Percentiles rank a stretch among this genome's conserved stretches.
Conservation (phyloP, 2,888 invertebrate species). For the Stegophylla sp. region DNA sequence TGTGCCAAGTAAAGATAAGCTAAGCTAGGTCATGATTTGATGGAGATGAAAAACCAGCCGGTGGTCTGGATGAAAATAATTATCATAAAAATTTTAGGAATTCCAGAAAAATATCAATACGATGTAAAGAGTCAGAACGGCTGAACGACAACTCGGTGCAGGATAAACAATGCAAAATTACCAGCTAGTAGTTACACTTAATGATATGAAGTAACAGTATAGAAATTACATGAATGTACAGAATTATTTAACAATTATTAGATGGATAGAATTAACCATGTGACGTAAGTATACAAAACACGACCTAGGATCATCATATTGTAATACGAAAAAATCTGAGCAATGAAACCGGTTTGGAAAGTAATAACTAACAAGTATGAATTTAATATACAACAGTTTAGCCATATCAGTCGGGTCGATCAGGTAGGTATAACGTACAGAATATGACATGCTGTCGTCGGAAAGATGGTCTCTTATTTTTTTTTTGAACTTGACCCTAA, state of each 20-base stretch:
- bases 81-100: not conserved
- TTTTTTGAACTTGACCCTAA: slow-evolving; percentile 39
- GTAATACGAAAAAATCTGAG: slow-evolving; percentile 18
- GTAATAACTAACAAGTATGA: slow-evolving; percentile 2
- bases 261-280: not conserved
- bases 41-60: too few relatives aligned
- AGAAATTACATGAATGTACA: not conserved
- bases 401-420: slow-evolving; percentile 5
- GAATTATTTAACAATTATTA: slow-evolving; percentile 2
- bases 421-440: not conserved
- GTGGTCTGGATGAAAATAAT: not conserved
- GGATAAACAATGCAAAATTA: not conserved
- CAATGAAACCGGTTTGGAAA: slow-evolving; percentile 29
- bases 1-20: not conserved
- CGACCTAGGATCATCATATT: slow-evolving; percentile 42
- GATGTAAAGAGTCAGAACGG: not conserved
- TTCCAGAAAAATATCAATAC: not conserved
- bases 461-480: slow-evolving; percentile 6
- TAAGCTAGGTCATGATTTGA: not conserved
- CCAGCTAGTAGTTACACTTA: not conserved
- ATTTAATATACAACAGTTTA: not conserved
- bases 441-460: slow-evolving; percentile 11
- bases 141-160: not conserved
- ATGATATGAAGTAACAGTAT: not conserved
- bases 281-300: slow-evolving; percentile 27